These are phyloP conservation scores for Fragum sueziense DNA, from an alignment of 2,888 invertebrate species.

Conservation along the genomic window DNA sequence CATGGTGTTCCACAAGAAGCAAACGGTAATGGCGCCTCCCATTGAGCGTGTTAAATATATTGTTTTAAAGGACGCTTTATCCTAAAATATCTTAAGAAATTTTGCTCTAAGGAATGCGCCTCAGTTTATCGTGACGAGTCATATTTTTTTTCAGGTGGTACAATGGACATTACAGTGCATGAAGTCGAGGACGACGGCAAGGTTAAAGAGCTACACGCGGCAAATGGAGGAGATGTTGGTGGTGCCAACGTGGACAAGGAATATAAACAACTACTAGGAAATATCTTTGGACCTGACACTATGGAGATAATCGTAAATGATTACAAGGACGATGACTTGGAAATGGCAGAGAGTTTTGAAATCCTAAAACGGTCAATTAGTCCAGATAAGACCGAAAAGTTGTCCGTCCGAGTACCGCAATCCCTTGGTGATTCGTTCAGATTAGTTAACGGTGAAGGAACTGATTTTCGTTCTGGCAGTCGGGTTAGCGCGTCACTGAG, in stretches of 20 bases:
- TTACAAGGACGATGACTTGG: conserved; percentile 40
- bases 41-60: no score
- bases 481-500: conserved; percentile 1
- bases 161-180: conserved; percentile 58
- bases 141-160: conserved; percentile 49
- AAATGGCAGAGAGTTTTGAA: conserved; percentile 39
- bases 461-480: neutral
- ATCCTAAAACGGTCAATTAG: conserved; percentile 41
- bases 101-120: no score
- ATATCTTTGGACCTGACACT: conserved; percentile 43
- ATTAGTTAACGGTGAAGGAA: conserved; percentile 19
- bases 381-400: conserved; percentile 7
- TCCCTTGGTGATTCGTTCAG: conserved; percentile 25
- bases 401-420: conserved; percentile 33
- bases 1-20: no score
- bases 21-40: no score
- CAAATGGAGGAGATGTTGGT: conserved; percentile 55
- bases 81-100: no score
- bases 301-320: conserved; percentile 39
- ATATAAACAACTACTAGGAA: conserved; percentile 26
- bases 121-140: no score
- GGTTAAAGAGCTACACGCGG: conserved; percentile 41
- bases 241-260: conserved; percentile 39
- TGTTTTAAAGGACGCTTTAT: no score
- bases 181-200: conserved; percentile 32